Evolutionary conservation across 2,113 vertebrate genomes (phyloP), one percentile per base, ranked within the genome.

Genomic region (Hylia prasina): DNA sequence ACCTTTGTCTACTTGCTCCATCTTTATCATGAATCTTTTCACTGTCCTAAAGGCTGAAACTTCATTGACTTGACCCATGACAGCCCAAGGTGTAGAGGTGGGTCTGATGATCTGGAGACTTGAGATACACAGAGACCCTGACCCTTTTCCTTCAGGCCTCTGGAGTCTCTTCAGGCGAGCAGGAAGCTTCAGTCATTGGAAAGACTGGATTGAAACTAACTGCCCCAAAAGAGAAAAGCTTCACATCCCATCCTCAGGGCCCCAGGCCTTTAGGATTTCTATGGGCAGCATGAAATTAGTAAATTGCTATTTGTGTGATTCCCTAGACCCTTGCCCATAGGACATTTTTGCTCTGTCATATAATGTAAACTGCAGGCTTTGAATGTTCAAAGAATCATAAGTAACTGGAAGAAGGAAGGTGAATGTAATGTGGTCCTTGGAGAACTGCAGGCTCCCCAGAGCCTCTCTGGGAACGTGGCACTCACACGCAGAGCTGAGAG

Each of bases 271-370:
- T 16, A 69, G 82, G 63, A 66, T 61, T 81, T 82, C 82, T 86
- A 11, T 5, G 1, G 71, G 76, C 69, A 94, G 90, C 79, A 54
- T 39, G 78, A 90, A 97, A 87, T 71, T 11, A 96, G 56, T 48
- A 87, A 95, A 85, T 85, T 89, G 85, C 72, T 92, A 5, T 95
- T 95, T 95, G 82, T 96, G 76, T 87, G 89, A 81, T 93, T 91
- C 90, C 88, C 94, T 81, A 94, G 95, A 76, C 86, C 90, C 57
- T 78, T 94, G 83, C 58, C 87, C 89, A 93, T 24, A 70, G 88
- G 85, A 96, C 33, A 66, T 76, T 81, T 92, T 76, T 84, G 39
- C 84, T 90, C 86, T 84, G 93, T 94, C 93, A 73, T 70, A 28
- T 20, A 50, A 45, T 57, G 78, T 90, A 66, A 96, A 93, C 90